Evolutionary conservation across 1,140 invertebrate species (phyloP), one percentile per base, ranked within the genome.

Genomic region (Tribolium madens): DNA sequence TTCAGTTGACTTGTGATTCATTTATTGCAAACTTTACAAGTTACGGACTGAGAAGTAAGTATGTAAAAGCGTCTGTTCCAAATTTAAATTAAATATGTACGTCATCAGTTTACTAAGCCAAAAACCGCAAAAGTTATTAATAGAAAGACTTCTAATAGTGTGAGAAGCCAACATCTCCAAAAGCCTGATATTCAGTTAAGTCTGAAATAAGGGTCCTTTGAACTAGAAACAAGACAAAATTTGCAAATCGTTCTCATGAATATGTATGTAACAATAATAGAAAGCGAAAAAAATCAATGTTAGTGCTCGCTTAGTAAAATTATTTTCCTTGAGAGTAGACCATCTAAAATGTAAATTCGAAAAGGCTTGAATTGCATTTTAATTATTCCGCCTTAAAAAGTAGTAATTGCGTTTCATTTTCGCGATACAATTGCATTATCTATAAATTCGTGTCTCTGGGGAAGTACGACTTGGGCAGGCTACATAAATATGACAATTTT

Each of bases 401-500:
- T 42, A 7, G 36, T n/a, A 42, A 42, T 42, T 42, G 36, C 36
- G 36, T 42, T 42, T n/a, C 36, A 3, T 42, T 42, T 42, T 42
- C 7, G 36, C 36, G 36, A 42, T 42, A 50, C 48, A 50, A 50
- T 17, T 15, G 15, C 48, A 0, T 50, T 50, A 50, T 50, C 13
- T 26, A 46, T 46, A 46, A 46, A 52, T 52, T 75, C 73, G 31
- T 1, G 1, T 15, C 48, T 52, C 6, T 14, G 6, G 14, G 15
- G 48, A 52, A 1, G 48, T 15, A 53, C 50, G 7, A n/a, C 12
- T 7, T 52, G 10, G 2, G 12, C 13, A 3, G 15, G 15, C 47
- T 5, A 73, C 75, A 76, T 76, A 76, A 76, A 76, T 76, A 73
- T 70, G 69, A 64, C 18, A 60, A 57, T 48, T 76, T 76, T 76